Conservation (phyloP, 2,888 invertebrate species). For the Cylindroiulus punctatus region DNA sequence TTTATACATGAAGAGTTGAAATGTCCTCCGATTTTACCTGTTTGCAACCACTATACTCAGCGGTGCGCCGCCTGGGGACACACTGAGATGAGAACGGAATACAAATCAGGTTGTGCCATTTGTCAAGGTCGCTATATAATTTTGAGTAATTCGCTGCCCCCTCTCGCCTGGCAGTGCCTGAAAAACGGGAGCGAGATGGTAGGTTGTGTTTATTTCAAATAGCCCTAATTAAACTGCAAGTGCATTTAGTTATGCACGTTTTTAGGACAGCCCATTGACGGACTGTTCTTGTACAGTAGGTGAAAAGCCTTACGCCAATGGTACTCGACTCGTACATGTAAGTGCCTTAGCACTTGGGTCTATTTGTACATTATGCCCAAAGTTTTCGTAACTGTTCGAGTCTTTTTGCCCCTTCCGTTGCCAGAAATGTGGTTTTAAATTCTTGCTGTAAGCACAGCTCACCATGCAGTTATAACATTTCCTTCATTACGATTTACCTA, state of each 20-base stretch:
- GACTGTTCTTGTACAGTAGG: neutral
- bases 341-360: no score
- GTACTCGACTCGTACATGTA: no score
- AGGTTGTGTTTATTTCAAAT: constrained; percentile 13
- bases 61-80: constrained; percentile 1
- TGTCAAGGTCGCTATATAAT: constrained; percentile 32
- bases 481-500: no score
- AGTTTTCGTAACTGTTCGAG: no score
- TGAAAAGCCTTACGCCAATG: no score
- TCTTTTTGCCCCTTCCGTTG: no score
- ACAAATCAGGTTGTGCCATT: constrained; percentile 25
- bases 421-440: no score
- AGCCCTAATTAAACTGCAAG: constrained; percentile 32
- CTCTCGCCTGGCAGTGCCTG: neutral
- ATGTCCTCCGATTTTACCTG: constrained; percentile 30
- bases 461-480: no score
- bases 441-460: no score
- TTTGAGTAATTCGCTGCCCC: constrained; percentile 32
- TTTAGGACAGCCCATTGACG: neutral
- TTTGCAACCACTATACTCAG: constrained; percentile 1
- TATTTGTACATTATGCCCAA: no score
- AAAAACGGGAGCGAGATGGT: constrained; percentile 17
- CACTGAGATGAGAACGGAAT: neutral
- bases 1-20: constrained; percentile 34
- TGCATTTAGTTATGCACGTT: neutral